phyloP scores from a whole-genome alignment of 2,888 invertebrate species.

The Portevinia maculata region DNA sequence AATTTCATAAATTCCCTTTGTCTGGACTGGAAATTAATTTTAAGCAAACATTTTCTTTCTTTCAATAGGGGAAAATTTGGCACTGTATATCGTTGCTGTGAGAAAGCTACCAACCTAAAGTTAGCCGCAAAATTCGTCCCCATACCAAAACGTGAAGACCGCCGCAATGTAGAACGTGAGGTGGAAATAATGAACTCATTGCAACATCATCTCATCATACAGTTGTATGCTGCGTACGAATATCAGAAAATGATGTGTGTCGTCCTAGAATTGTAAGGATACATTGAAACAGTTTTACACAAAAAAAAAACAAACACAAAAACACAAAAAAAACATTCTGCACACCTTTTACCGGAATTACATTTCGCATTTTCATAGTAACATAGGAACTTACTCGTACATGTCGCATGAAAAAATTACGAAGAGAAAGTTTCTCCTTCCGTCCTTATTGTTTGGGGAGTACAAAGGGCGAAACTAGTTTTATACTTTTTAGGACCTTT shows the following conservation, averaged over 20 bases:
- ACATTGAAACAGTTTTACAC: constrained; percentile 22
- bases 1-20: constrained; percentile 9
- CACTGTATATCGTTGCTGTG: constrained; percentile 95
- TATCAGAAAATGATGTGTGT: constrained; percentile 97
- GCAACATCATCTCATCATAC: constrained; percentile 97
- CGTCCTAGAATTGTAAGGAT: constrained; percentile 96
- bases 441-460: neutral
- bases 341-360: constrained; percentile 14
- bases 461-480: constrained; percentile 4
- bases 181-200: constrained; percentile 98
- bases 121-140: constrained; percentile 97
- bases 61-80: constrained; percentile 96
- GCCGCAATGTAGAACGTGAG: constrained; percentile 96
- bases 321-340: constrained; percentile 28
- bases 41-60: constrained; percentile 40
- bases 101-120: constrained; percentile 90
- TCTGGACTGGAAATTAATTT: constrained; percentile 14
- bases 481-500: constrained; percentile 32
- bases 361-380: constrained; percentile 29
- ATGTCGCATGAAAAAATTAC: constrained; percentile 54
- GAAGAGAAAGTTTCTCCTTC: constrained; percentile 37
- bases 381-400: no score
- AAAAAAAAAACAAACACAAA: constrained; percentile 24
- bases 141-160: constrained; percentile 92
- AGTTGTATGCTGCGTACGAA: constrained; percentile 98